Percentiles rank a stretch among this genome's conserved stretches.
These are phyloP conservation scores for Lithophane leautieri DNA, from an alignment of 2,888 invertebrate species.

Conservation along the genomic window DNA sequence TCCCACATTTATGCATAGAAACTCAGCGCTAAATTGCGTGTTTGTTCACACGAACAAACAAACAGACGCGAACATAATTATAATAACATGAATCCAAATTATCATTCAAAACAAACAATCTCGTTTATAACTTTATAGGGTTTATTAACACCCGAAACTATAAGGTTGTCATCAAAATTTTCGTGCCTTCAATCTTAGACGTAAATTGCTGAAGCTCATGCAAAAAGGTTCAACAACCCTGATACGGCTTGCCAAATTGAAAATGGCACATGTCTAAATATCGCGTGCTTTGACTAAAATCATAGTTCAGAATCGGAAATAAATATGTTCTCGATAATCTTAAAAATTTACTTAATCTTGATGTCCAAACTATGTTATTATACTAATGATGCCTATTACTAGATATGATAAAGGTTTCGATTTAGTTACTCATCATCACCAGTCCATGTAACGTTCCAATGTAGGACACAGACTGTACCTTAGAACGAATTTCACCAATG, in stretches of 20 bases:
- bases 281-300: background rate
- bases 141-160: conserved; percentile 60
- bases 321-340: background rate
- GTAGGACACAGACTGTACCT: background rate
- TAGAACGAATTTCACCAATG: background rate
- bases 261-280: conserved; percentile 29
- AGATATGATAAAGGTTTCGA: background rate
- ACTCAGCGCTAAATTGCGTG: background rate
- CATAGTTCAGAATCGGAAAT: background rate
- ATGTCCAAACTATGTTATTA: background rate
- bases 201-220: conserved; percentile 48
- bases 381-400: background rate
- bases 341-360: background rate
- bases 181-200: conserved; percentile 58
- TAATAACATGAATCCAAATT: conserved; percentile 24
- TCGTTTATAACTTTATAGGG: conserved; percentile 49
- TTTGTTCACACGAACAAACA: conserved; percentile 2
- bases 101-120: conserved; percentile 41
- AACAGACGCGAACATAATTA: conserved; percentile 14
- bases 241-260: conserved; percentile 58
- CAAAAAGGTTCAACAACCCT: conserved; percentile 74
- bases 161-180: conserved; percentile 66
- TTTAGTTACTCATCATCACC: background rate
- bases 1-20: background rate
- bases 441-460: background rate